Evolutionary conservation across 2,797 vertebrate species (phyloP).

Genomic region (Netta rufina): DNA sequence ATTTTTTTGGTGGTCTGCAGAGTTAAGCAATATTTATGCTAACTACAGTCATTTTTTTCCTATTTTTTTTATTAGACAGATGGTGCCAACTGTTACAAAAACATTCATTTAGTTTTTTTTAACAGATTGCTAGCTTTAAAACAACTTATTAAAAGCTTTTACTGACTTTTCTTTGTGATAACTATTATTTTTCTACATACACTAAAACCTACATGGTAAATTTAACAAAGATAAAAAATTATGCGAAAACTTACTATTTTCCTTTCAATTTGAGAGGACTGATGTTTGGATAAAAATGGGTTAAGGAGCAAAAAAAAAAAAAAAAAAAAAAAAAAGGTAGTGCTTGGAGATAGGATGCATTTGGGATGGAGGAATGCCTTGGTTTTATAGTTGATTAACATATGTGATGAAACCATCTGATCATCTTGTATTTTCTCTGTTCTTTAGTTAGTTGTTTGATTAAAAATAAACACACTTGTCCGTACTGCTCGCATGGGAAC

Average conservation of each 20-base stretch:
- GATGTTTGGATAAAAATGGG: neutral
- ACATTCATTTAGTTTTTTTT: neutral
- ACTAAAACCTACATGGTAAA: neutral
- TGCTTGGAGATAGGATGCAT: neutral
- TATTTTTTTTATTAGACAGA: neutral
- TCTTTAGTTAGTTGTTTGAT: neutral
- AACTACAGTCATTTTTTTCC: neutral
- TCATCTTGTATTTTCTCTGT: neutral
- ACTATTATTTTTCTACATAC: neutral
- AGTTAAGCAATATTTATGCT: constrained; percentile 15
- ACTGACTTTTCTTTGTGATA: neutral
- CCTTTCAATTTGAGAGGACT: neutral
- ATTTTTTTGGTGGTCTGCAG: constrained; percentile 22
- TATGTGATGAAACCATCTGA: neutral
- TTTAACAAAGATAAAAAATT: neutral
- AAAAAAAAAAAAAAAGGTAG: neutral
- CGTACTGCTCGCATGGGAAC: neutral
- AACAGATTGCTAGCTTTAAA: constrained; percentile 27
- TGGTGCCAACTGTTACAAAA: constrained; percentile 38
- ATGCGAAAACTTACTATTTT: neutral
- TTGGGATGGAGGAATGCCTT: constrained; percentile 3
- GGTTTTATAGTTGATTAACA: neutral
- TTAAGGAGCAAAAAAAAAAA: neutral
- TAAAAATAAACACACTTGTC: neutral
- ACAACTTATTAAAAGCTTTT: neutral